Percentiles rank a stretch among this genome's conserved stretches.
phyloP scores from a whole-genome alignment of 2,797 vertebrate species.

The Anguilla obscura region DNA sequence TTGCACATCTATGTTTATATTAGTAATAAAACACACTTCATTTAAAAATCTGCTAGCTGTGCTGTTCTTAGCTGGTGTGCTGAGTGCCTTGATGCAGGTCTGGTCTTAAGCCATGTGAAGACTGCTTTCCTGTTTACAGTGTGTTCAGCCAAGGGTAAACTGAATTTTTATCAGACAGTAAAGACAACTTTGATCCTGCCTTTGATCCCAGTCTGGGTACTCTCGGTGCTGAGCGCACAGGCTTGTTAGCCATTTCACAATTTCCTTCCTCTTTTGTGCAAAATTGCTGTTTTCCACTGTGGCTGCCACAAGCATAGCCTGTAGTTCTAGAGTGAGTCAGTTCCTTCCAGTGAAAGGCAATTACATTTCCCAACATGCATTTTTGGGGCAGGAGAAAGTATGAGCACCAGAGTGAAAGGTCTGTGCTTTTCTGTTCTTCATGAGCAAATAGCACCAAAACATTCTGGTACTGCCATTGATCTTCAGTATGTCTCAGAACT shows the following conservation, averaged over 20 bases:
- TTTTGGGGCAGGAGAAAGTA: not conserved
- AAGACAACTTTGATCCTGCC: not conserved
- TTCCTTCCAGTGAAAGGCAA: conserved; percentile 14
- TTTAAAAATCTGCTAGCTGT: not conserved
- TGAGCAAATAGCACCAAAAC: not conserved
- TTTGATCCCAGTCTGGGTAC: conserved; percentile 29
- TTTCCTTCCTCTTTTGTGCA: conserved; percentile 29
- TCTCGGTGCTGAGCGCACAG: not conserved
- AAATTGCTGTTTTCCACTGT: conserved; percentile 24
- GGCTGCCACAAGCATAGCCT: conserved; percentile 19
- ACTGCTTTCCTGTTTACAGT: conserved; percentile 30
- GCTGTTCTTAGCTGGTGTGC: not conserved
- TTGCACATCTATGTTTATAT: not conserved
- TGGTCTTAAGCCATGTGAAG: not conserved
- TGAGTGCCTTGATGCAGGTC: not conserved
- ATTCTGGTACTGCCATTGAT: not conserved
- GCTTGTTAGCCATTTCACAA: conserved; percentile 27
- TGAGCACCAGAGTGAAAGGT: not conserved
- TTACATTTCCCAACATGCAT: conserved; percentile 17
- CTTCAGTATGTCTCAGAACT: not conserved
- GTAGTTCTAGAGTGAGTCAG: conserved; percentile 5
- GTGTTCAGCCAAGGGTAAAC: not conserved
- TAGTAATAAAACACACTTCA: not conserved
- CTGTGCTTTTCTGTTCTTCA: not conserved
- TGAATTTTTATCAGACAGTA: not conserved